Percentiles rank a stretch among this genome's conserved stretches.
phyloP scores from a whole-genome alignment of 2,888 invertebrate genomes.

The Troglohyphantes excavatus region DNA sequence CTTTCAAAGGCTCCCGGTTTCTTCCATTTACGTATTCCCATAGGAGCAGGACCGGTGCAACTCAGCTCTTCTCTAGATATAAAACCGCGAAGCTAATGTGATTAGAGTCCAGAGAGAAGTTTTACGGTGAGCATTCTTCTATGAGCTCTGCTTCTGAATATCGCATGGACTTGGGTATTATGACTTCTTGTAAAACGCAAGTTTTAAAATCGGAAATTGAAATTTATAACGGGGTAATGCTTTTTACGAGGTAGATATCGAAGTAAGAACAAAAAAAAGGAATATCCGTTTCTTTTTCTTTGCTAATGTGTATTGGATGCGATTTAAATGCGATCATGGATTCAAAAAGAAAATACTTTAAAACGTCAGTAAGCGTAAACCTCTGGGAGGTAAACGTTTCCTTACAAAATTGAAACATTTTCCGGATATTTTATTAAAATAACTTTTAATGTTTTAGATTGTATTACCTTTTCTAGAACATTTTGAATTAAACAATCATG shows the following conservation, averaged over 20 bases:
- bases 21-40: constrained; percentile 41
- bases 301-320: background rate
- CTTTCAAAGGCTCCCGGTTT: background rate
- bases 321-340: background rate
- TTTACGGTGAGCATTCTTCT: constrained; percentile 31
- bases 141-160: background rate
- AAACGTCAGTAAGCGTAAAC: too few species aligned
- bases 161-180: constrained; percentile 2
- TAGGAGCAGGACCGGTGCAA: constrained; percentile 2
- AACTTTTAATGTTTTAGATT: too few species aligned
- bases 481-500: too few species aligned
- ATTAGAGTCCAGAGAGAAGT: constrained; percentile 33
- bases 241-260: background rate
- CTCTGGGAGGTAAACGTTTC: too few species aligned
- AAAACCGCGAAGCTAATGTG: constrained; percentile 48
- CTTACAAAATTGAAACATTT: too few species aligned
- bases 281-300: background rate
- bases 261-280: background rate
- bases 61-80: constrained; percentile 16
- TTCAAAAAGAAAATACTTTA: too few species aligned
- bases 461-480: too few species aligned
- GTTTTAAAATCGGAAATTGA: constrained; percentile 45
- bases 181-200: constrained; percentile 20
- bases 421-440: too few species aligned
- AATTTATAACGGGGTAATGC: constrained; percentile 16